phyloP scores from a whole-genome alignment of 2,888 invertebrate species.

The Germaria angustata region DNA sequence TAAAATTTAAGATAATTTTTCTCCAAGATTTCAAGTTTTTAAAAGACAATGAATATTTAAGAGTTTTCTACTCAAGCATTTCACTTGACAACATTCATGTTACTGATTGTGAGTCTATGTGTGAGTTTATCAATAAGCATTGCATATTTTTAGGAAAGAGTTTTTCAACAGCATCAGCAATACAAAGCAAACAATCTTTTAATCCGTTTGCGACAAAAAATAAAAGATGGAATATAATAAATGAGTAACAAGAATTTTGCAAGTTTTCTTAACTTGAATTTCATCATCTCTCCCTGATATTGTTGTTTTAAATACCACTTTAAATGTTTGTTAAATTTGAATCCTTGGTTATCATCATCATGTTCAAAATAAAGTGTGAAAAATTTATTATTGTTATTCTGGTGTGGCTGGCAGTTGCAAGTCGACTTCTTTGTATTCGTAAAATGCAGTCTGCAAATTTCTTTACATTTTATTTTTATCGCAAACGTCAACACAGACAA shows the following conservation, averaged over 20 bases:
- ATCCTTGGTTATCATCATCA: slow-evolving; percentile 10
- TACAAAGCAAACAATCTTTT: not conserved
- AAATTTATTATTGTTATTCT: slow-evolving; percentile 14
- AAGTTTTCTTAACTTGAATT: slow-evolving; percentile 26
- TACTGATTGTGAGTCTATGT: not conserved
- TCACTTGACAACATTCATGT: not conserved
- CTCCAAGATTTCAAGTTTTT: not conserved
- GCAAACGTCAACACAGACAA: slow-evolving; percentile 53
- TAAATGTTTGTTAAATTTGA: slow-evolving; percentile 31
- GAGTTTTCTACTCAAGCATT: not conserved
- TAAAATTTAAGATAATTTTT: slow-evolving; percentile 29
- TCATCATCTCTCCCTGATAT: not conserved
- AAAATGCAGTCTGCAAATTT: not conserved
- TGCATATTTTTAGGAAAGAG: slow-evolving; percentile 28
- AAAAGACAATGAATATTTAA: slow-evolving; percentile 30
- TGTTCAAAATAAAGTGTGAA: slow-evolving; percentile 47
- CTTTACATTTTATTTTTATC: slow-evolving; percentile 32
- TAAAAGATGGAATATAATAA: slow-evolving; percentile 8
- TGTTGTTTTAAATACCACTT: not conserved
- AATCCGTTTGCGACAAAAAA: not conserved
- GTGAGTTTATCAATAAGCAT: not conserved
- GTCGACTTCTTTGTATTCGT: slow-evolving; percentile 8
- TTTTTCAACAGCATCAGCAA: slow-evolving; percentile 20
- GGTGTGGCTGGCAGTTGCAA: not conserved
- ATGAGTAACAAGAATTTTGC: not conserved